A percentile compares a stretch with the other conserved stretches of the same genome.
Evolutionary conservation across 1,140 invertebrate species (phyloP).

Genomic region (Drosophila parabipectinata): DNA sequence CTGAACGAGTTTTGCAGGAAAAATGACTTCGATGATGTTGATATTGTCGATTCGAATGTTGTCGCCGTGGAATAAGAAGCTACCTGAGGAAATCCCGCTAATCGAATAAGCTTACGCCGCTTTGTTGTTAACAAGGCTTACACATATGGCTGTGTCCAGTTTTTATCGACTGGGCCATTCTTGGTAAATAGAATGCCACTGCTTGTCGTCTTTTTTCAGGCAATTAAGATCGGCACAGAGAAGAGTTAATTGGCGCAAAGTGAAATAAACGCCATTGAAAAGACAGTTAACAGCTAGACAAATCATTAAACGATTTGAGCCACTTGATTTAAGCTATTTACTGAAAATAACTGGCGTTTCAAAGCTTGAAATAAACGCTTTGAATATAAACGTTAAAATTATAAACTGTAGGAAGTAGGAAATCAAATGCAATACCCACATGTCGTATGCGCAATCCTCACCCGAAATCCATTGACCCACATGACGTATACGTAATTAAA

Average conservation of each 20-base stretch:
- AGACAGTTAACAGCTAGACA: not conserved
- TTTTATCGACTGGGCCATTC: conserved; percentile 21
- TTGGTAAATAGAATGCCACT: conserved; percentile 26
- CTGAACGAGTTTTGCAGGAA: conserved; percentile 69
- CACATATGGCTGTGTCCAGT: conserved; percentile 41
- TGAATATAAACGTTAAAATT: not conserved
- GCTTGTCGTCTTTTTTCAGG: conserved; percentile 9
- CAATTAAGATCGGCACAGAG: conserved; percentile 30
- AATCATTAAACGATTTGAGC: not conserved
- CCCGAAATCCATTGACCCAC: conserved; percentile 4
- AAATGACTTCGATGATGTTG: conserved; percentile 45
- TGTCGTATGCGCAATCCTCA: not conserved
- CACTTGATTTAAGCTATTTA: not conserved
- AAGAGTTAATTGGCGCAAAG: conserved; percentile 21
- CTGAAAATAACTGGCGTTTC: too few species aligned
- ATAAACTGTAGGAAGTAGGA: not conserved
- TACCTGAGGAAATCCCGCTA: conserved; percentile 59
- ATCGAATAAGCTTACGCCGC: conserved; percentile 57
- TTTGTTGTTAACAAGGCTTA: conserved; percentile 32
- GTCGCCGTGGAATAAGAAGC: conserved; percentile 32
- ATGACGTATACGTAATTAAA: conserved; percentile 37
- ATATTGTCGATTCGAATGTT: conserved; percentile 52
- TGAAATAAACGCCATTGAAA: conserved; percentile 13
- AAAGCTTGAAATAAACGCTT: not conserved
- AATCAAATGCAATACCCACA: not conserved